Conservation (phyloP, 2,113 vertebrate genomes). For the Callipepla californica region DNA sequence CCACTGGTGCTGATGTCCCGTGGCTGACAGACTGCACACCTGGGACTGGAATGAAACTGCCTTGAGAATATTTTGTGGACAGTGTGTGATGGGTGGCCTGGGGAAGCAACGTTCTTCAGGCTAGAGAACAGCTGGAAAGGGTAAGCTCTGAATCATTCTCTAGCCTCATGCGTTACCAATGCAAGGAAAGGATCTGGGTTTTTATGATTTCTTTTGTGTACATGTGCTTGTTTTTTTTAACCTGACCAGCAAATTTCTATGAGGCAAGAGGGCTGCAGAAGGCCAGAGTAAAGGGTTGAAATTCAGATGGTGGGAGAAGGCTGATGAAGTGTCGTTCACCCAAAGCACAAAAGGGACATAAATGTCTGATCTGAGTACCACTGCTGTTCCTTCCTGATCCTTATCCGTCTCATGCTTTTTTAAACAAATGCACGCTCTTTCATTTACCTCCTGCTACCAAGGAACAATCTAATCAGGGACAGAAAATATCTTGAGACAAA, state of each 20-base stretch:
- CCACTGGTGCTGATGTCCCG: not conserved
- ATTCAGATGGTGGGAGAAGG: not conserved
- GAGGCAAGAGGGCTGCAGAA: not conserved
- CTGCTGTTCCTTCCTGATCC: not conserved
- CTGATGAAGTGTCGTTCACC: not conserved
- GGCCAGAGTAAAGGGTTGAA: not conserved
- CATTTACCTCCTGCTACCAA: not conserved
- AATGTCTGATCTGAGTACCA: not conserved
- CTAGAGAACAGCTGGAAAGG: not conserved
- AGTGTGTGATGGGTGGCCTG: not conserved
- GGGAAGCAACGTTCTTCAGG: not conserved
- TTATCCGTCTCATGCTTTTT: not conserved
- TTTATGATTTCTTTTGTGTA: rapidly evolving
- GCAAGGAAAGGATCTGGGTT: not conserved
- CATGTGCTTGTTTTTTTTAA: not conserved
- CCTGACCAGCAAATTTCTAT: not conserved
- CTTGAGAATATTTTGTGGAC: not conserved
- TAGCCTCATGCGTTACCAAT: not conserved
- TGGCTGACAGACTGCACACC: not conserved
- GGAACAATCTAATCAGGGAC: not conserved
- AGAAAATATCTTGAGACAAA: not conserved
- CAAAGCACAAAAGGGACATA: not conserved
- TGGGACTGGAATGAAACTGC: not conserved
- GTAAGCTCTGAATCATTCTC: not conserved
- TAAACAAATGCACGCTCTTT: not conserved